Evolutionary conservation across 2,888 invertebrate species (phyloP), one percentile per base, ranked within the genome.

Genomic region (Megastigmus dorsalis): DNA sequence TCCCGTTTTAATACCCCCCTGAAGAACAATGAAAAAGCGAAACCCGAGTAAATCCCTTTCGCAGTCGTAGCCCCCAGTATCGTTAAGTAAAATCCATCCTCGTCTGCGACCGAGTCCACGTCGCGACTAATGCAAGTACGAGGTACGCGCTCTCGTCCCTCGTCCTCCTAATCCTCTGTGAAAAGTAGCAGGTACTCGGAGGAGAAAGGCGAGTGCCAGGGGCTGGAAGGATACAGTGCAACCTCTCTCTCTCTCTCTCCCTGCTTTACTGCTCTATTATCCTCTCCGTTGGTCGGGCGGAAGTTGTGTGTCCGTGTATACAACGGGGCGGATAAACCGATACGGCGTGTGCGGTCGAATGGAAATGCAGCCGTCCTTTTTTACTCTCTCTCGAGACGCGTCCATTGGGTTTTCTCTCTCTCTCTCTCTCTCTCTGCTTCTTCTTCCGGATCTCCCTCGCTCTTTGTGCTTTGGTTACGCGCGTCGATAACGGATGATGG

Each of bases 301-400:
- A 62, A 62, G 62, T 62, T 62, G 33, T 33, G 48, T 33, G 33
- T 45, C 62, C 20, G n/a, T n/a, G n/a, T n/a, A n/a, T n/a, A n/a
- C n/a, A n/a, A n/a, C n/a, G n/a, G n/a, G 4, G 43, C 23, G 43
- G 66, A 66, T 66, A 43, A 66, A 43, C 66, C 66, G 66, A 54
- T 43, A 54, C 62, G 62, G 48, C 48, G 48, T 20, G 62, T 26
- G 48, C 62, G 62, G 62, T 62, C 62, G 18, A 43, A 33, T 67
- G 66, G 41, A 67, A 67, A 55, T 67, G 28, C 30, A n/a, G 15
- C 20, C 33, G 28, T 7, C n/a, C n/a, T n/a, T n/a, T n/a, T n/a
- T n/a, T n/a, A n/a, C n/a, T n/a, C n/a, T n/a, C n/a, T n/a, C n/a
- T n/a, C 28, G 65, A 15, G 65, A 28, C 26, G 54, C 4, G 30